A percentile compares a stretch with the other conserved stretches of the same genome.
These are phyloP conservation scores for Agrotis ipsilon DNA, from an alignment of 2,888 invertebrate genomes.

Conservation along the genomic window DNA sequence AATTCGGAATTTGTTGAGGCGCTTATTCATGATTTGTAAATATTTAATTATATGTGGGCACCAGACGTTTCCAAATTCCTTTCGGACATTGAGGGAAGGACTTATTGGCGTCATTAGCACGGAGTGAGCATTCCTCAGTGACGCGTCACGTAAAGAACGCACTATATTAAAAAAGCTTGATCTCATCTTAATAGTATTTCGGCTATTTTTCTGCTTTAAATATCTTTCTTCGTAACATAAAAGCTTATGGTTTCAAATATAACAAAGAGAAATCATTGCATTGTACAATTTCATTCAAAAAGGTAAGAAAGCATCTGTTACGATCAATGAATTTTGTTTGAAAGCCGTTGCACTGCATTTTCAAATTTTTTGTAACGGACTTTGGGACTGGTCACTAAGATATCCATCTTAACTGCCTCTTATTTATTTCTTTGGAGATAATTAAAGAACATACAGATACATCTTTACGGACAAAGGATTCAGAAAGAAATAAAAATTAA, in stretches of 20 bases:
- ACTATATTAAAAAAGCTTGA: conserved; percentile 76
- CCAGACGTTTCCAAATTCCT: conserved; percentile 76
- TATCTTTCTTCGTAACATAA: background rate
- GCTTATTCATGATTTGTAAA: conserved; percentile 75
- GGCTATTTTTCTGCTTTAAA: background rate
- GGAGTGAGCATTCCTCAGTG: conserved; percentile 79
- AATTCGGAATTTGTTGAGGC: conserved; percentile 52
- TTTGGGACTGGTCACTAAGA: conserved; percentile 32
- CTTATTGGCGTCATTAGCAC: conserved; percentile 83
- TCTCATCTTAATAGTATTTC: conserved; percentile 42
- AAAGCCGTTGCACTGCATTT: conserved; percentile 48
- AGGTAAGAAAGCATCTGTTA: conserved; percentile 6
- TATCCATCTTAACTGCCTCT: conserved; percentile 34
- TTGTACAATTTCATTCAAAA: conserved; percentile 16
- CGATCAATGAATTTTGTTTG: conserved; percentile 30
- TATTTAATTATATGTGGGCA: conserved; percentile 79
- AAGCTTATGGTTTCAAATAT: background rate
- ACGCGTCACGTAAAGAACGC: conserved; percentile 74
- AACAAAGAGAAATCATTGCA: conserved; percentile 15
- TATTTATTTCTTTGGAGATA: conserved; percentile 39
- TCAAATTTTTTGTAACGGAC: conserved; percentile 20
- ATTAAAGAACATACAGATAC: conserved; percentile 20
- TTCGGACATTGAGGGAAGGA: conserved; percentile 76
- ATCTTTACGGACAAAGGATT: background rate
- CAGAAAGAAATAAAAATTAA: conserved; percentile 4